Conservation (phyloP, 2,888 invertebrate species). For the Polydrusus cervinus region DNA sequence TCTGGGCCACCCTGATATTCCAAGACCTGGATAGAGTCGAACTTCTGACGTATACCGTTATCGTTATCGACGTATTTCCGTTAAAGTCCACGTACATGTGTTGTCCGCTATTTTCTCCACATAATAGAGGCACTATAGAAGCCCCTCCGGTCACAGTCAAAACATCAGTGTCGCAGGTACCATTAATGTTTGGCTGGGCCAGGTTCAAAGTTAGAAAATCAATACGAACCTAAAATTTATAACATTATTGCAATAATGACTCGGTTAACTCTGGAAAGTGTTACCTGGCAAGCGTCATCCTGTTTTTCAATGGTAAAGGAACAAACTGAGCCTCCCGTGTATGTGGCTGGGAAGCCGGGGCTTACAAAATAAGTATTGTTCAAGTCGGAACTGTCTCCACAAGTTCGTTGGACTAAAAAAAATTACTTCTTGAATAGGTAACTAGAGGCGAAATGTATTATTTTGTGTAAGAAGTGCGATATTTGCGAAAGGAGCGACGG, state of each 20-base stretch:
- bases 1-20: constrained; percentile 83
- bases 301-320: constrained; percentile 72
- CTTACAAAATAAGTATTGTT: constrained; percentile 92
- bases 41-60: constrained; percentile 78
- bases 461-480: too few species aligned
- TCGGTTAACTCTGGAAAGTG: background rate
- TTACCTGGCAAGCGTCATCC: constrained; percentile 49
- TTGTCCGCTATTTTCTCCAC: constrained; percentile 87
- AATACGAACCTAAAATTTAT: constrained; percentile 77
- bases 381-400: constrained; percentile 80
- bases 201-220: constrained; percentile 84
- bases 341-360: constrained; percentile 83
- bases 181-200: constrained; percentile 82
- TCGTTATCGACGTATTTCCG: constrained; percentile 78
- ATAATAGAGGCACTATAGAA: constrained; percentile 82
- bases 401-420: constrained; percentile 80
- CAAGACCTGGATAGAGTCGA: constrained; percentile 79
- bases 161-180: constrained; percentile 81
- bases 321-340: constrained; percentile 81
- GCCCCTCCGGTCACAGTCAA: constrained; percentile 81
- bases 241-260: background rate
- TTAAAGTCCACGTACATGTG: constrained; percentile 85
- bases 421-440: background rate
- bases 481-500: too few species aligned
- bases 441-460: background rate